Percentiles rank a stretch among this genome's conserved stretches.
Evolutionary conservation across 2,797 vertebrate species (phyloP).

Genomic region (Setipinna tenuifilis): DNA sequence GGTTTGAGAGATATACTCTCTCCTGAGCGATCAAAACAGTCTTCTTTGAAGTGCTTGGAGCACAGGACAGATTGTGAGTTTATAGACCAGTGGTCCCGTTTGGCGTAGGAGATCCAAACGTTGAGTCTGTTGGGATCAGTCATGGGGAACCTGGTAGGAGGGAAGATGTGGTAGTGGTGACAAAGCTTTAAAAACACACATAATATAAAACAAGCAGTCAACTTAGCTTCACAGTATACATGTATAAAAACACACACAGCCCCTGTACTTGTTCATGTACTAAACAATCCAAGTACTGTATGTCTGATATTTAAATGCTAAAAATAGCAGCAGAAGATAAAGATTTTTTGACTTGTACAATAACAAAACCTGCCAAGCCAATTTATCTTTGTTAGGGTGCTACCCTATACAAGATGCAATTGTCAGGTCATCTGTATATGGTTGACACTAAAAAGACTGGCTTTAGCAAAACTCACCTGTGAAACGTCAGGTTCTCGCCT

Average conservation of each 20-base stretch:
- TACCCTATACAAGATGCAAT: not conserved
- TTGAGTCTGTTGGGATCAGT: slow-evolving; percentile 53
- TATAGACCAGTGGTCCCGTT: slow-evolving; percentile 65
- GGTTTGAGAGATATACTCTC: slow-evolving; percentile 50
- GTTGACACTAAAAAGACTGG: not conserved
- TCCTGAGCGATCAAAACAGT: slow-evolving; percentile 62
- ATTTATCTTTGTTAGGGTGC: not conserved
- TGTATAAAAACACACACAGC: not conserved
- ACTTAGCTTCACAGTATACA: too few species aligned
- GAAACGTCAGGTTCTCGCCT: slow-evolving; percentile 68
- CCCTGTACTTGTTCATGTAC: not conserved
- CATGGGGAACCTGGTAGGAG: slow-evolving; percentile 64
- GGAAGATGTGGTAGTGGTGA: not conserved
- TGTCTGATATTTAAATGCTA: not conserved
- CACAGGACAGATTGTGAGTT: slow-evolving; percentile 67
- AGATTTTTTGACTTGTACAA: not conserved
- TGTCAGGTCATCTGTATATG: not conserved
- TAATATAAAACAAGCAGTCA: too few species aligned
- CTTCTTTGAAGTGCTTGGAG: slow-evolving; percentile 66
- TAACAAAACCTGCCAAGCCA: not conserved
- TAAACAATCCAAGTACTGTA: not conserved
- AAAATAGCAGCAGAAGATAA: not conserved
- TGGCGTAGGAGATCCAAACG: slow-evolving; percentile 64
- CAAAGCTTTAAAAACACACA: not conserved
- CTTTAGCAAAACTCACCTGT: slow-evolving; percentile 55